Evolutionary conservation across 2,888 invertebrate species (phyloP).

Genomic region (Autographa pulchrina): DNA sequence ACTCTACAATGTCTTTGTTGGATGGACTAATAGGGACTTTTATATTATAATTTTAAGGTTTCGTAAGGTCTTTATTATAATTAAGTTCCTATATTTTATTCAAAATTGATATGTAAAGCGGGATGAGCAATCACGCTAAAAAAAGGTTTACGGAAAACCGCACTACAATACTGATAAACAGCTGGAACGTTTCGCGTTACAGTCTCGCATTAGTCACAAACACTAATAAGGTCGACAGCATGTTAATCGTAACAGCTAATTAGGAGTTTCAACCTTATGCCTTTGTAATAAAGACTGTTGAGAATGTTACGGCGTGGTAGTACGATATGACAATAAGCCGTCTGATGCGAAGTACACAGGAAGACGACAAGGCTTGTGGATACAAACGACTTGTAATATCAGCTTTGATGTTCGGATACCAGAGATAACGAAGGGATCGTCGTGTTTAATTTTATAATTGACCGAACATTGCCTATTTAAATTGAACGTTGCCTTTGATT

Average conservation of each 20-base stretch:
- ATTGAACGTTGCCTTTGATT: no score
- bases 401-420: conserved; percentile 23
- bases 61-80: no score
- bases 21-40: no score
- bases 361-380: conserved; percentile 30
- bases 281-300: background rate
- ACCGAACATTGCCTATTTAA: background rate
- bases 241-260: background rate
- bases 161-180: conserved; percentile 22
- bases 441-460: background rate
- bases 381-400: conserved; percentile 24
- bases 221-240: conserved; percentile 9
- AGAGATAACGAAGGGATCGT: conserved; percentile 27
- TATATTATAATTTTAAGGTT: no score
- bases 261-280: background rate
- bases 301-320: background rate
- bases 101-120: background rate
- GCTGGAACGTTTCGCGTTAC: conserved; percentile 21
- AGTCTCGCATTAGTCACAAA: conserved; percentile 27
- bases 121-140: background rate
- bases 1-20: no score
- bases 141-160: conserved; percentile 46
- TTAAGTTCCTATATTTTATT: background rate
- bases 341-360: conserved; percentile 39
- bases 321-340: conserved; percentile 25